A percentile compares a stretch with the other conserved stretches of the same genome.
phyloP scores from a whole-genome alignment of 2,113 vertebrate genomes.

The Cettia cetti region DNA sequence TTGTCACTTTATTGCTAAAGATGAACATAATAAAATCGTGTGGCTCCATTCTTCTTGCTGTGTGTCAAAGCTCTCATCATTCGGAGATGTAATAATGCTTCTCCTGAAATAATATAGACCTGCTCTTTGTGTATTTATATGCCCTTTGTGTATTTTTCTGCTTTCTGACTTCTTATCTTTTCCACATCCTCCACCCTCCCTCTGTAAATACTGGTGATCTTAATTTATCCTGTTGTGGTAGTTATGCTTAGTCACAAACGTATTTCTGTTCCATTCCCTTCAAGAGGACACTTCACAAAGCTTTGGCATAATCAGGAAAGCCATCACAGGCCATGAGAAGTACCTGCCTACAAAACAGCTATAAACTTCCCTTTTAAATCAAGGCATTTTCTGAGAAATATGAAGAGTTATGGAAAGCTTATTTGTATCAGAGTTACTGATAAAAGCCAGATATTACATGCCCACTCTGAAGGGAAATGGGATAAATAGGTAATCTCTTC shows the following conservation, averaged over 20 bases:
- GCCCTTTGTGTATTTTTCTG: background rate
- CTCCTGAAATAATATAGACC: background rate
- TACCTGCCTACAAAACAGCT: background rate
- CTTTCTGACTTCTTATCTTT: background rate
- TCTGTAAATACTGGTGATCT: background rate
- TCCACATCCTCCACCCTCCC: background rate
- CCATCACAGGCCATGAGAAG: background rate
- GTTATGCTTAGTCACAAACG: background rate
- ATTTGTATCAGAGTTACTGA: background rate
- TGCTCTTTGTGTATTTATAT: background rate
- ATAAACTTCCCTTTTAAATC: background rate
- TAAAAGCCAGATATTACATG: background rate
- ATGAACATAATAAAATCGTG: background rate
- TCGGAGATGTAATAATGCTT: background rate
- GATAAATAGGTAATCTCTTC: background rate
- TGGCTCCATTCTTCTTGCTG: background rate
- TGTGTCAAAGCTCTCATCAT: background rate
- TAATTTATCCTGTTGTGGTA: background rate
- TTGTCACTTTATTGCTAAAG: background rate
- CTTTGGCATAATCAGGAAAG: background rate
- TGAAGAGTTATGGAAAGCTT: background rate
- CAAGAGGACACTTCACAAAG: background rate
- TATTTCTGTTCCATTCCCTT: background rate
- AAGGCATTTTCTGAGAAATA: background rate
- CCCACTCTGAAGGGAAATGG: background rate